These are phyloP conservation scores for Platyrinchus mystaceus DNA, from an alignment of 2,797 vertebrate genomes.

Conservation along the genomic window DNA sequence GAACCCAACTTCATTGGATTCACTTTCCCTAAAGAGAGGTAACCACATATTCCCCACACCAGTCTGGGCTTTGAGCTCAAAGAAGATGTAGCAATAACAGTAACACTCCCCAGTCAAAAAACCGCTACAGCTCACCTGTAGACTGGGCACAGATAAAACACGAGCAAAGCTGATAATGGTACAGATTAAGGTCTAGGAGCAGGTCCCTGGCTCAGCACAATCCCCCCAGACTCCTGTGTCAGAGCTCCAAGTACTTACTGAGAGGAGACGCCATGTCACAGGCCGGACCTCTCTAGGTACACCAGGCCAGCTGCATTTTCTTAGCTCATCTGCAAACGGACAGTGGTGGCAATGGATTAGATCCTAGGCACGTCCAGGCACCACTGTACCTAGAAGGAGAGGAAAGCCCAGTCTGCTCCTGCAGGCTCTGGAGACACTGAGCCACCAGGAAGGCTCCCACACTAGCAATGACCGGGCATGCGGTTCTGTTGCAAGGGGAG, in stretches of 20 bases:
- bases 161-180: neutral
- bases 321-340: slow-evolving; percentile 89
- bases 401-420: slow-evolving; percentile 65
- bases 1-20: neutral
- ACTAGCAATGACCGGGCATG: neutral
- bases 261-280: slow-evolving; percentile 95
- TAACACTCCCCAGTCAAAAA: neutral
- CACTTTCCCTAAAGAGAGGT: neutral
- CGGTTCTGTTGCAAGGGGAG: neutral
- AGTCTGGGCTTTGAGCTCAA: neutral
- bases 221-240: neutral
- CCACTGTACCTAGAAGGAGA: slow-evolving; percentile 62
- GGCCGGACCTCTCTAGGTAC: slow-evolving; percentile 94
- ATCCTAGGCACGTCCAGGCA: slow-evolving; percentile 57
- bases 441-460: slow-evolving; percentile 6
- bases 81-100: neutral
- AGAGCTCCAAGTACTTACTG: slow-evolving; percentile 80
- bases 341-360: slow-evolving; percentile 56
- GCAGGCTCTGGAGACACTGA: slow-evolving; percentile 30
- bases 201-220: neutral
- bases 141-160: neutral
- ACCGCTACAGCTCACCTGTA: neutral
- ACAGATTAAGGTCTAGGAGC: neutral
- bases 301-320: slow-evolving; percentile 97
- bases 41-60: neutral